phyloP scores from a whole-genome alignment of 2,113 vertebrate genomes.

The Aspidoscelis tigris region DNA sequence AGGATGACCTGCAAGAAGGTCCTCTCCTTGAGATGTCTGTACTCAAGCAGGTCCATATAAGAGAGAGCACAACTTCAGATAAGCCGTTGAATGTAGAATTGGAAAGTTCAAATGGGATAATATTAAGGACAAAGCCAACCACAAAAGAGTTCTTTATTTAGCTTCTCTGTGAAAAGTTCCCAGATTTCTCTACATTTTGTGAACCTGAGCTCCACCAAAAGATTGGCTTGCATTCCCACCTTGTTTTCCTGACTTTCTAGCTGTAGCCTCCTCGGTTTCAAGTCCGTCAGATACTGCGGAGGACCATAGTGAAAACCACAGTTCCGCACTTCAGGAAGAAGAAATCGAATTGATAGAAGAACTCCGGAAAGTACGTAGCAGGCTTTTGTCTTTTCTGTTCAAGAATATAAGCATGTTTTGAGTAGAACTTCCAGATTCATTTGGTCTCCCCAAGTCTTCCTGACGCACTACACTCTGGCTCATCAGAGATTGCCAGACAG shows the following conservation, averaged over 20 bases:
- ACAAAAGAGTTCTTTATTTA: not conserved
- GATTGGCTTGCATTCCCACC: not conserved
- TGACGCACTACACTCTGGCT: too few relatives aligned
- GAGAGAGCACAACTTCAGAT: too few relatives aligned
- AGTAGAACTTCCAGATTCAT: not conserved
- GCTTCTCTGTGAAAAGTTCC: not conserved
- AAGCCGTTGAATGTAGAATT: not conserved
- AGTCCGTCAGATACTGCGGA: slow-evolving; percentile 64
- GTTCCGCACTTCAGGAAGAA: slow-evolving; percentile 77
- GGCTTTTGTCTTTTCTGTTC: not conserved
- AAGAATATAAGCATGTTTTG: not conserved
- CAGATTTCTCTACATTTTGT: fast-evolving
- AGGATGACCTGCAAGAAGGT: too few relatives aligned
- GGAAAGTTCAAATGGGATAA: too few relatives aligned
- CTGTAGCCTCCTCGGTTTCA: slow-evolving; percentile 54
- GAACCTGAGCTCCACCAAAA: not conserved
- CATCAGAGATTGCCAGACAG: not conserved
- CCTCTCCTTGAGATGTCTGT: too few relatives aligned
- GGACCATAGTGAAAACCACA: slow-evolving; percentile 58
- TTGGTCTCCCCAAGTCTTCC: not conserved
- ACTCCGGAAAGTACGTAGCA: slow-evolving; percentile 85
- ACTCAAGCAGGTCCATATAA: too few relatives aligned
- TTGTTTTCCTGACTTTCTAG: slow-evolving; percentile 58
- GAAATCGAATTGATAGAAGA: slow-evolving; percentile 85
- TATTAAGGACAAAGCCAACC: not conserved